These are phyloP conservation scores for Nemotelus pantherinus DNA, from an alignment of 2,888 invertebrate genomes.

Conservation along the genomic window DNA sequence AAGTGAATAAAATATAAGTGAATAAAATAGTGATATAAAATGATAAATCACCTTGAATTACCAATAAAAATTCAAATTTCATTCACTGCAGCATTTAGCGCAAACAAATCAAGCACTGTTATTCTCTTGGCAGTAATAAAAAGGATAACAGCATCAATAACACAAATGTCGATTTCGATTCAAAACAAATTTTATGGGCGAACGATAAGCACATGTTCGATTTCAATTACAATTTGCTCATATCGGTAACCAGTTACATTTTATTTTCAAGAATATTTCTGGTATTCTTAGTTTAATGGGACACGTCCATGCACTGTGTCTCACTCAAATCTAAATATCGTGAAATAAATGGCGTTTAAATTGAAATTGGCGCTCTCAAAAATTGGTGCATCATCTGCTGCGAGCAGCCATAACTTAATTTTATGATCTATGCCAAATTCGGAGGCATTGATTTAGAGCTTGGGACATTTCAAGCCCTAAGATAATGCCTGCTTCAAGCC, in stretches of 20 bases:
- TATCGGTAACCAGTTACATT: neutral
- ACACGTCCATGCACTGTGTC: neutral
- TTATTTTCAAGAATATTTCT: neutral
- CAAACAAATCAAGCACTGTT: too few relatives aligned
- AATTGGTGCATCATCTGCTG: constrained; percentile 50
- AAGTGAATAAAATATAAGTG: too few relatives aligned
- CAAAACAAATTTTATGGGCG: constrained; percentile 7
- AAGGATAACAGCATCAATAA: constrained; percentile 4
- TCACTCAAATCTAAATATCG: constrained; percentile 29
- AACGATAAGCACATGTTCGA: constrained; percentile 20
- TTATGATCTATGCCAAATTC: constrained; percentile 50
- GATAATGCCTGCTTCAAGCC: constrained; percentile 3
- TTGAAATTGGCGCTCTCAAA: constrained; percentile 28
- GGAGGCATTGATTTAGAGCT: constrained; percentile 43
- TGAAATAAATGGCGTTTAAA: constrained; percentile 36
- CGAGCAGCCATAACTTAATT: constrained; percentile 49
- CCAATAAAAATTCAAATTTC: too few relatives aligned
- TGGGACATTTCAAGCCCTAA: neutral
- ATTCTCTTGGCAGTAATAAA: neutral
- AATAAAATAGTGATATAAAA: too few relatives aligned
- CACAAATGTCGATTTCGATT: constrained; percentile 6
- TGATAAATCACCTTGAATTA: too few relatives aligned
- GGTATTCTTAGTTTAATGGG: constrained; percentile 2
- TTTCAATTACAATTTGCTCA: constrained; percentile 24
- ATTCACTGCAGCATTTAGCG: too few relatives aligned